Conservation (phyloP, 2,113 vertebrate genomes). For the Aspidoscelis tigris region DNA sequence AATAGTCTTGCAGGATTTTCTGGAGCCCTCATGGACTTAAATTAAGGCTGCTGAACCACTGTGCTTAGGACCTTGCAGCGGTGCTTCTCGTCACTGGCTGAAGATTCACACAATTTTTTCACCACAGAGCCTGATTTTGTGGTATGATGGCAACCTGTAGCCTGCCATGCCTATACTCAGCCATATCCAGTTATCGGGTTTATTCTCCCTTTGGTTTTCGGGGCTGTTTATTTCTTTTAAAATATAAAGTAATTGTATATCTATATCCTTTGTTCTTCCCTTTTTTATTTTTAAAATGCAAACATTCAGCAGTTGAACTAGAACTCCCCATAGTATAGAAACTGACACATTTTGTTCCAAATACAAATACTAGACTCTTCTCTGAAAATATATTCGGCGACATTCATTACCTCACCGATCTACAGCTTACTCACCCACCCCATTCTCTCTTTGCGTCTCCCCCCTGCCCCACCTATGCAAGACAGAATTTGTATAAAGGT, state of each 20-base stretch:
- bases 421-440: neutral
- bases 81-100: neutral
- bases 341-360: neutral
- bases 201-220: neutral
- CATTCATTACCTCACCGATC: neutral
- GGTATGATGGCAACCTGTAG: neutral
- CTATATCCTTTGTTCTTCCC: neutral
- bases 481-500: neutral
- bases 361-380: neutral
- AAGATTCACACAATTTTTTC: neutral
- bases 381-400: neutral
- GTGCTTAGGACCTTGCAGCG: neutral
- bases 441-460: too few species aligned
- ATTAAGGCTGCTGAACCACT: neutral
- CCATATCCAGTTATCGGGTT: neutral
- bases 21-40: constrained; percentile 3
- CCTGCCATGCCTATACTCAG: neutral
- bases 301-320: neutral
- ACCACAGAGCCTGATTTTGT: neutral
- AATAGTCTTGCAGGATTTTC: constrained; percentile 25
- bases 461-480: neutral
- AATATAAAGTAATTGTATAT: neutral
- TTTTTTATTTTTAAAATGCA: neutral
- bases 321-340: neutral
- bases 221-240: neutral